Conservation (phyloP, 2,797 vertebrate genomes). For the Ibycter americanus region DNA sequence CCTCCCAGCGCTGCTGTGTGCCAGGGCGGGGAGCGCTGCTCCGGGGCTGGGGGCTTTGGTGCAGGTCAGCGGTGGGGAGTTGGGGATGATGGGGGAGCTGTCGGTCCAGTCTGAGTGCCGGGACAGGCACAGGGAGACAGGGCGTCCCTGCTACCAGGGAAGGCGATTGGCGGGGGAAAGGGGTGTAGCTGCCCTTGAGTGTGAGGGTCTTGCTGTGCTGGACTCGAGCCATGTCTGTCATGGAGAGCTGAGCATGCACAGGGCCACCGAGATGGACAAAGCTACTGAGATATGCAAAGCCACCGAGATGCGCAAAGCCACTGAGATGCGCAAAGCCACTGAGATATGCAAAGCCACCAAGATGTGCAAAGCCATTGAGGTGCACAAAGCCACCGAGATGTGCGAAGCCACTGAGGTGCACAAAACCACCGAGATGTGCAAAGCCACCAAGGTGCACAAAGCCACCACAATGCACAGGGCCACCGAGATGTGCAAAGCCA, state of each 20-base stretch:
- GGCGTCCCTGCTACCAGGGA: background rate
- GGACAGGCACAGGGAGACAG: background rate
- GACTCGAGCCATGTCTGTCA: fast-evolving
- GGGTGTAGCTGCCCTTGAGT: background rate
- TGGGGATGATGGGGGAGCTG: fast-evolving
- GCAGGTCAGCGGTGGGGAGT: background rate
- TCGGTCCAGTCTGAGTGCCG: fast-evolving
- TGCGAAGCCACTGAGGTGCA: fast-evolving
- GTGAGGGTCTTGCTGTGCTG: fast-evolving
- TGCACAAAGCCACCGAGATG: fast-evolving
- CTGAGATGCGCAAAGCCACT: fast-evolving
- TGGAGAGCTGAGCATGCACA: background rate
- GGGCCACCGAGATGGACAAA: background rate
- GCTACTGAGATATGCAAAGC: fast-evolving
- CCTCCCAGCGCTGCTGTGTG: background rate
- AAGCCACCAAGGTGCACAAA: fast-evolving
- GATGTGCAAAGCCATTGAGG: fast-evolving
- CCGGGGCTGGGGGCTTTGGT: fast-evolving
- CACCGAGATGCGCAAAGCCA: fast-evolving
- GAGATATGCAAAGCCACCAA: background rate
- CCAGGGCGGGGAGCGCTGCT: background rate
- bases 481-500: fast-evolving
- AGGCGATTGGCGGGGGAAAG: fast-evolving
- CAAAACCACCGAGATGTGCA: fast-evolving
- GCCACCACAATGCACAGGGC: fast-evolving